Evolutionary conservation across 2,113 vertebrate species (phyloP).

Genomic region (Syrrhaptes paradoxus): DNA sequence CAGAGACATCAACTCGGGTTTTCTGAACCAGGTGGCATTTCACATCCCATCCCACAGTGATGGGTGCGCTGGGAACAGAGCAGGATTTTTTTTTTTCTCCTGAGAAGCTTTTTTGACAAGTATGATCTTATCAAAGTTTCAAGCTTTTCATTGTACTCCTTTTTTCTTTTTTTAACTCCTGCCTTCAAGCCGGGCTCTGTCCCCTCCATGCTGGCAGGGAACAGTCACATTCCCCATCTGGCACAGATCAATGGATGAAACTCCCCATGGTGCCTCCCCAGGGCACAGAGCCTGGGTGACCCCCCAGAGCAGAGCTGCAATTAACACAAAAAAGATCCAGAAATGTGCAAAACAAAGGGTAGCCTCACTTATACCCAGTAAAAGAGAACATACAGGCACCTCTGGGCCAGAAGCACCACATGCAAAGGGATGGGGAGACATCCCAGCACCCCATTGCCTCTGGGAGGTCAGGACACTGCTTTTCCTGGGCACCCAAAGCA

Average conservation of each 20-base stretch:
- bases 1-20: not conserved
- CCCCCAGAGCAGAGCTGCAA: not conserved
- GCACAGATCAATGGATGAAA: not conserved
- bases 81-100: not conserved
- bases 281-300: accelerated
- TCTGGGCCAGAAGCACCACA: not conserved
- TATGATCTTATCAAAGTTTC: conserved; percentile 60
- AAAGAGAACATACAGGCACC: accelerated
- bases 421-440: not conserved
- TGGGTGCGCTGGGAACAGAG: not conserved
- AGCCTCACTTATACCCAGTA: not conserved
- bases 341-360: accelerated
- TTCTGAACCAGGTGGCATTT: conserved; percentile 16
- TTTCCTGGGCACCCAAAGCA: not conserved
- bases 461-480: not conserved
- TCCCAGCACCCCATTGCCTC: not conserved
- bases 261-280: not conserved
- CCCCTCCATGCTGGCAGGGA: not conserved
- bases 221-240: not conserved
- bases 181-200: not conserved
- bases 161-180: not conserved
- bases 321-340: not conserved
- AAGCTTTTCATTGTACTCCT: conserved; percentile 32
- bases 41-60: conserved; percentile 12
- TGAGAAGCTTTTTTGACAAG: conserved; percentile 49